These are phyloP conservation scores for Premnoplex brunnescens DNA, from an alignment of 2,797 vertebrate species.

Conservation along the genomic window DNA sequence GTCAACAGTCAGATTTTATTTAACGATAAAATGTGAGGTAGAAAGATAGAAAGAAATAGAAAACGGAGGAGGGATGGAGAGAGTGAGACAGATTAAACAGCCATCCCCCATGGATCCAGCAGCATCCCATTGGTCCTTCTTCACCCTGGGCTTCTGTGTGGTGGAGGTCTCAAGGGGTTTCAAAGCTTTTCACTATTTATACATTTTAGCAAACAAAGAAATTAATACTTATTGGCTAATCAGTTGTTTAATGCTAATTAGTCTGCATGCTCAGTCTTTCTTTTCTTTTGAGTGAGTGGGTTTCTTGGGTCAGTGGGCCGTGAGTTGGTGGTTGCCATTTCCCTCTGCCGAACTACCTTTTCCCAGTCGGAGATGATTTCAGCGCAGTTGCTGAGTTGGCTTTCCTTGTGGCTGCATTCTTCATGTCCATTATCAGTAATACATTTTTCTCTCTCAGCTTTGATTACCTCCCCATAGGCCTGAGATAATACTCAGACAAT, in stretches of 20 bases:
- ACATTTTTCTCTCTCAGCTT: not conserved
- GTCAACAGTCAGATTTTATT: not conserved
- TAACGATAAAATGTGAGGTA: not conserved
- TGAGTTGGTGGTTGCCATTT: not conserved
- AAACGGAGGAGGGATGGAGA: not conserved
- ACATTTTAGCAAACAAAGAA: not conserved
- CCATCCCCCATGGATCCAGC: not conserved
- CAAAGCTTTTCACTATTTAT: not conserved
- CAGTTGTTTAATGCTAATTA: not conserved
- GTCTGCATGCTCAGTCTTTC: not conserved
- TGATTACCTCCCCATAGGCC: not conserved
- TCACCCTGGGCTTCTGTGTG: not conserved
- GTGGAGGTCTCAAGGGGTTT: not conserved
- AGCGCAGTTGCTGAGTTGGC: not conserved
- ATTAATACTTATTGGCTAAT: not conserved
- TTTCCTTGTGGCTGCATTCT: not conserved
- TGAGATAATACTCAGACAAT: not conserved
- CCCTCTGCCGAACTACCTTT: not conserved
- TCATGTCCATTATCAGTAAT: not conserved
- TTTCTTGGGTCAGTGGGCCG: not conserved
- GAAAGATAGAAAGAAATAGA: not conserved
- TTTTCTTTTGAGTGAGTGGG: not conserved
- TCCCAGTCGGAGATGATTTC: not conserved
- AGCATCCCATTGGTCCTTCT: not conserved
- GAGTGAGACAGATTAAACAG: not conserved